These are phyloP conservation scores for Heliconius hortense DNA, from an alignment of 2,888 invertebrate species.

Conservation along the genomic window DNA sequence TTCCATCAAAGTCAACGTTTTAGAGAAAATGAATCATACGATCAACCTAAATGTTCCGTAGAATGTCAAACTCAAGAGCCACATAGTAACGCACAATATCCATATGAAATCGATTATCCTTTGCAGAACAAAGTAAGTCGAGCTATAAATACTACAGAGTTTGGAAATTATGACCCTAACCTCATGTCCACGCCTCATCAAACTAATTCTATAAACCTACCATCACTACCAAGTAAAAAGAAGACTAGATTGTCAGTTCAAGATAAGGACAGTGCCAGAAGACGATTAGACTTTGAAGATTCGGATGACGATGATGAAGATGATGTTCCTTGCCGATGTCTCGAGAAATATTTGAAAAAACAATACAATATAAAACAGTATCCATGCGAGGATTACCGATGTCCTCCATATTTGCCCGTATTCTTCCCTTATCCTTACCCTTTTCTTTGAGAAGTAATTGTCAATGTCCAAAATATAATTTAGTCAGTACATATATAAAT, in stretches of 20 bases:
- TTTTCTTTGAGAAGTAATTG: not conserved
- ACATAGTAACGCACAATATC: not conserved
- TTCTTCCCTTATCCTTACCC: slow-evolving; percentile 33
- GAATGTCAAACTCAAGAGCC: slow-evolving; percentile 32
- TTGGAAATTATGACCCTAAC: not conserved
- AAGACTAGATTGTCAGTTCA: slow-evolving; percentile 1
- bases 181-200: slow-evolving; percentile 4
- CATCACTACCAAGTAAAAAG: slow-evolving; percentile 11
- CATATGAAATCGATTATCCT: slow-evolving; percentile 1
- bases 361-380: slow-evolving; percentile 29
- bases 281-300: slow-evolving; percentile 18
- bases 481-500: not conserved
- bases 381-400: slow-evolving; percentile 34
- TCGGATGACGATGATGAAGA: slow-evolving; percentile 38
- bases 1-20: not conserved
- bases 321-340: slow-evolving; percentile 41
- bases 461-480: not conserved
- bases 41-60: slow-evolving; percentile 24
- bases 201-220: not conserved
- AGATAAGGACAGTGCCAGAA: slow-evolving; percentile 21
- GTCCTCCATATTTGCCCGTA: slow-evolving; percentile 38
- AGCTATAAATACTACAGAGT: slow-evolving; percentile 24
- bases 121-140: slow-evolving; percentile 4
- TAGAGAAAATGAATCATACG: not conserved
- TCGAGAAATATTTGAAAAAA: slow-evolving; percentile 39